Conservation (phyloP, 92 coral and sea anemone genomes). For the Virgularia gustaviana region DNA sequence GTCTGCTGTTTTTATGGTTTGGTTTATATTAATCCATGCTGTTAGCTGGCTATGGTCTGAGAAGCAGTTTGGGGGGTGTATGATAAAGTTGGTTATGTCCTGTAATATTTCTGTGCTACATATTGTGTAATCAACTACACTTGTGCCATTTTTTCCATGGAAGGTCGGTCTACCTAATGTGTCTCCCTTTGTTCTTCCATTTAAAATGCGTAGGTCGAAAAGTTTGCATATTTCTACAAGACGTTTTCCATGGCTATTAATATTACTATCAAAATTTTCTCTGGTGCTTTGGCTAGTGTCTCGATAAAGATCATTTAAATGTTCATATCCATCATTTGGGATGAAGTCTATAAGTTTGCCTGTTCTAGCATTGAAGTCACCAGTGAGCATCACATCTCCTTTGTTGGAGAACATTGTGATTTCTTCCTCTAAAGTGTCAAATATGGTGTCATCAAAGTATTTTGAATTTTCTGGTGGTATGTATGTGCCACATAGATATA, state of each 20-base stretch:
- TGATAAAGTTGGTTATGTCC: conserved; percentile 32
- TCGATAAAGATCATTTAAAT: background rate
- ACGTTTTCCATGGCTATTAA: conserved; percentile 52
- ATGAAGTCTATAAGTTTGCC: conserved; percentile 15
- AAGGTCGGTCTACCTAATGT: too few relatives aligned
- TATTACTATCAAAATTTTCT: conserved; percentile 31
- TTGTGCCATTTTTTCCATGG: too few relatives aligned
- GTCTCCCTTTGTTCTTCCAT: conserved; percentile 56
- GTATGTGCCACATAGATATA: conserved; percentile 7
- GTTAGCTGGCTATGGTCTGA: conserved; percentile 34
- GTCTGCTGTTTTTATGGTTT: background rate
- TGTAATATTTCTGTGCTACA: conserved; percentile 14
- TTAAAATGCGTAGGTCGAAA: conserved; percentile 50
- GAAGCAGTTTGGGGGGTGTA: conserved; percentile 35
- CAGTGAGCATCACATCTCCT: too few relatives aligned
- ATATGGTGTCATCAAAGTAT: too few relatives aligned
- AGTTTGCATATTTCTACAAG: conserved; percentile 47
- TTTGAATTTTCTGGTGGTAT: too few relatives aligned
- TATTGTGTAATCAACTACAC: conserved; percentile 39
- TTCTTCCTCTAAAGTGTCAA: too few relatives aligned
- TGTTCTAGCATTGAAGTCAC: too few relatives aligned
- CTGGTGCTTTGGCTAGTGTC: background rate
- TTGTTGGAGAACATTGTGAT: too few relatives aligned
- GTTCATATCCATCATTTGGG: background rate
- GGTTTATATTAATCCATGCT: conserved; percentile 27